These are phyloP conservation scores for Lasioglossum lativentre DNA, from an alignment of 2,888 invertebrate species.

Conservation along the genomic window DNA sequence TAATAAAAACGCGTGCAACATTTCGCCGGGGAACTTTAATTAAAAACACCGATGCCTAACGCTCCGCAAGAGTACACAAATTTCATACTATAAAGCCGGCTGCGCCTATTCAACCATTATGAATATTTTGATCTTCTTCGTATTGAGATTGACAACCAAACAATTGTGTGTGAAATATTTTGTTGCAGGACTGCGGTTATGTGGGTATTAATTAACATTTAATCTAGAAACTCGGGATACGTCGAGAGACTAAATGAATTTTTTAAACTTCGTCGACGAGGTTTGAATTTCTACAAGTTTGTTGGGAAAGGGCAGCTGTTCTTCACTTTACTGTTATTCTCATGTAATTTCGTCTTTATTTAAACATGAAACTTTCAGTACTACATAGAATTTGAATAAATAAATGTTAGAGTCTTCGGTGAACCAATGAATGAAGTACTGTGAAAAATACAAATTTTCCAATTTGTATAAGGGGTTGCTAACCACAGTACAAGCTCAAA, in stretches of 20 bases:
- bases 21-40: not conserved
- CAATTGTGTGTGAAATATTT: not conserved
- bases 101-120: not conserved
- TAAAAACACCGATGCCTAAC: not conserved
- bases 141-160: not conserved
- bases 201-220: no score
- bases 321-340: no score
- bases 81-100: not conserved
- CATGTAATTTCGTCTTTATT: no score
- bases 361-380: no score
- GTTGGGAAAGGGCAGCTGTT: no score
- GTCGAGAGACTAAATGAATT: not conserved
- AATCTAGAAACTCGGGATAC: no score
- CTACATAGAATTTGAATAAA: not conserved
- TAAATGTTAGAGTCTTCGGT: not conserved
- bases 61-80: not conserved
- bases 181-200: not conserved
- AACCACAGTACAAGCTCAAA: no score
- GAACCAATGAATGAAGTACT: not conserved
- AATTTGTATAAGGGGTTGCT: no score
- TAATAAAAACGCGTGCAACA: conserved; percentile 1
- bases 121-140: not conserved
- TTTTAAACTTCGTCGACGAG: not conserved
- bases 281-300: not conserved
- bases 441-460: not conserved